These are phyloP conservation scores for Drosophila arizonae DNA, from an alignment of 1,140 invertebrate genomes.

Conservation along the genomic window DNA sequence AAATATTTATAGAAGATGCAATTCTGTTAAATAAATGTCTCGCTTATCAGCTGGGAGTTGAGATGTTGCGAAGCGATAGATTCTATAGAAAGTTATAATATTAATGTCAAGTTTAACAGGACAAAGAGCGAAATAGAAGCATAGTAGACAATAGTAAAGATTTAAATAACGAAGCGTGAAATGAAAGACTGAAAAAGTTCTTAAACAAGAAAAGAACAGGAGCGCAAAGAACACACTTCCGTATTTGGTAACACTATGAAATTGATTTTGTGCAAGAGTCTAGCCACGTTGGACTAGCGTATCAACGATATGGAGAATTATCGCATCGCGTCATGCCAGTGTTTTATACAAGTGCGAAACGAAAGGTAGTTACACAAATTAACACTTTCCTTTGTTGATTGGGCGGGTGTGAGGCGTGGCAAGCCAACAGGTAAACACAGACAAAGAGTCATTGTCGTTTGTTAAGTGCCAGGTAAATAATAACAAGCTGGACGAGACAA, in stretches of 20 bases:
- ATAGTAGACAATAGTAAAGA: neutral
- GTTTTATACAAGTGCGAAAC: constrained; percentile 21
- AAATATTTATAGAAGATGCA: constrained; percentile 25
- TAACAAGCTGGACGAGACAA: constrained; percentile 2
- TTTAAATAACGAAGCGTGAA: neutral
- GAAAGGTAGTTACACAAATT: constrained; percentile 42
- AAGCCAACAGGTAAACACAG: constrained; percentile 42
- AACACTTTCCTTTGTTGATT: constrained; percentile 56
- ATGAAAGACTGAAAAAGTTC: too few relatives aligned
- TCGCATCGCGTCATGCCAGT: neutral
- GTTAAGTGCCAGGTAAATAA: constrained; percentile 60
- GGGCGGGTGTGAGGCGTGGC: neutral
- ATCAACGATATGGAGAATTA: neutral
- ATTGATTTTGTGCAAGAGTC: too few relatives aligned
- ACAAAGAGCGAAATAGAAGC: neutral
- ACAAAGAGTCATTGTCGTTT: constrained; percentile 65
- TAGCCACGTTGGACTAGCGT: neutral
- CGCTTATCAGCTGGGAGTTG: neutral
- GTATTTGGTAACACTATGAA: neutral
- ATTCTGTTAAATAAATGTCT: constrained; percentile 39
- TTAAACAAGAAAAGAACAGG: too few relatives aligned
- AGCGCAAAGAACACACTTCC: neutral
- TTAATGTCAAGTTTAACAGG: neutral
- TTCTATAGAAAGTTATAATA: neutral
- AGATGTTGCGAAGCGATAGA: neutral